These are phyloP conservation scores for Agrotis puta DNA, from an alignment of 2,888 invertebrate species.

Conservation along the genomic window DNA sequence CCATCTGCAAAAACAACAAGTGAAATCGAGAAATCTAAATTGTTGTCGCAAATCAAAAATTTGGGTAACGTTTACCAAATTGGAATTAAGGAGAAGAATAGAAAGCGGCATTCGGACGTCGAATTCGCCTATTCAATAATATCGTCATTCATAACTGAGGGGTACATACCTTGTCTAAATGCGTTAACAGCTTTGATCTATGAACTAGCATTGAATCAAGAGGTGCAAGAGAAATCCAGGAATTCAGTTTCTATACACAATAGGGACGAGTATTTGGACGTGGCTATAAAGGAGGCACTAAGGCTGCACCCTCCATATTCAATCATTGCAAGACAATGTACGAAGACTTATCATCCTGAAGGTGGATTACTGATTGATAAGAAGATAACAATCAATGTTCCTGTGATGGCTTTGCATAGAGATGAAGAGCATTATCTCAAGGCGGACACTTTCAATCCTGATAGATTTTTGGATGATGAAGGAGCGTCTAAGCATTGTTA, in stretches of 20 bases:
- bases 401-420: slow-evolving; percentile 82
- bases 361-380: slow-evolving; percentile 81
- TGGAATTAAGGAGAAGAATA: slow-evolving; percentile 75
- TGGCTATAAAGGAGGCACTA: slow-evolving; percentile 83
- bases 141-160: slow-evolving; percentile 83
- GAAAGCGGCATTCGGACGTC: slow-evolving; percentile 69
- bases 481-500: slow-evolving; percentile 72
- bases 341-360: slow-evolving; percentile 81
- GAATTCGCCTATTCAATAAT: slow-evolving; percentile 80
- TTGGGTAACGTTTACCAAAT: slow-evolving; percentile 74
- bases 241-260: slow-evolving; percentile 70
- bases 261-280: slow-evolving; percentile 78
- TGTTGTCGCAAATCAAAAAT: slow-evolving; percentile 76
- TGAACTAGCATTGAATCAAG: slow-evolving; percentile 79
- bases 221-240: slow-evolving; percentile 79
- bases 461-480: slow-evolving; percentile 79
- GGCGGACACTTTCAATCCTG: slow-evolving; percentile 80
- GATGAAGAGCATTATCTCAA: slow-evolving; percentile 80
- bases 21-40: slow-evolving; percentile 74
- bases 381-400: slow-evolving; percentile 81
- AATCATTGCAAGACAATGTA: slow-evolving; percentile 82
- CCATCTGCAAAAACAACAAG: slow-evolving; percentile 73
- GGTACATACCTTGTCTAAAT: slow-evolving; percentile 83
- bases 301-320: slow-evolving; percentile 85
- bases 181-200: slow-evolving; percentile 80